Base-by-base conservation (phyloP, 1,140 invertebrate species). In the Pteromalus puparum region DNA sequence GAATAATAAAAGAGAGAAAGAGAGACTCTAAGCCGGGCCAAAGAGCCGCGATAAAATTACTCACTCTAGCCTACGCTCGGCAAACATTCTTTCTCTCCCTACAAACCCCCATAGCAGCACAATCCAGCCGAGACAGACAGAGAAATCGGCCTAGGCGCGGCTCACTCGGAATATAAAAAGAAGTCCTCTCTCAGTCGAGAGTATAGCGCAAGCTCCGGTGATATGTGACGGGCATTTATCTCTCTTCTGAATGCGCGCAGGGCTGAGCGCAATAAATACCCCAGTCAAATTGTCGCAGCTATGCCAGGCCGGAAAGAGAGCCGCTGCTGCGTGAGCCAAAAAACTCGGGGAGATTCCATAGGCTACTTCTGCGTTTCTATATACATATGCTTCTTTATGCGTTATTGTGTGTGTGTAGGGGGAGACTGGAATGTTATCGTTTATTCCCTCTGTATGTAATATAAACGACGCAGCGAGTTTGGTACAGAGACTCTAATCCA, bases 221-320 rank as follows among this genome's bases (percentile, higher is more conserved):
- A 91, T 91, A 91, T 91, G 91, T 91, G 90, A 91, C 87, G 83
- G 87, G 86, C 90, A 91, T 91, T 90, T 90, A 90, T 91, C 90
- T 91, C 89, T 89, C 87, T 88, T 88, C 42, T 86, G 88, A 90
- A 90, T 88, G 87, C 87, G 87, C 88, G 87, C 90, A 84, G 87
- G 86, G 85, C 86, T 46, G 42, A 88, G 87, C 84, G 77, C 86
- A 88, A 90, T 89, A 90, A 90, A 91, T 90, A 89, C 86, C 86
- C 26, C 0, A 48, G 68, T 21, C 80, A 82, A 82, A 82, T 82
- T 81, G 80, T 85, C 74, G 74, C 78, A 61, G 53, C 53, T 85
- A n/a, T n/a, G 84, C 74, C 84, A 82, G 77, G 61, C 53, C 78
- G 79, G 61, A 85, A 70, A n/a, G 26, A 68, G 18, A 61, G 26